phyloP scores from a whole-genome alignment of 2,888 invertebrate genomes.

The Nineta flava region DNA sequence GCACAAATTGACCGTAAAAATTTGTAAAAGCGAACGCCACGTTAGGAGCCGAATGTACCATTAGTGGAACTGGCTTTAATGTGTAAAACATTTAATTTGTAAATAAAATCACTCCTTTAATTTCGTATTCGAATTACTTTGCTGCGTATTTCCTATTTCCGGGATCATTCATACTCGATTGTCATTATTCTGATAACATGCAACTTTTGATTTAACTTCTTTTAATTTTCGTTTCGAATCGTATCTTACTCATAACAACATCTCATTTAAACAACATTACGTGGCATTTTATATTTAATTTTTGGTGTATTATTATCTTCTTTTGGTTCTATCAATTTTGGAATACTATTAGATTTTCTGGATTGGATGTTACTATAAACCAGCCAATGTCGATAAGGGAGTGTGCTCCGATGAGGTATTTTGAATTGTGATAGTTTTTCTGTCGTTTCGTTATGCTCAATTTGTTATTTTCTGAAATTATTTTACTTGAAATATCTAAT shows the following conservation, averaged over 20 bases:
- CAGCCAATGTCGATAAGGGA: slow-evolving; percentile 4
- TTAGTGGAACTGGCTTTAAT: too few relatives aligned
- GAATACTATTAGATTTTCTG: slow-evolving; percentile 14
- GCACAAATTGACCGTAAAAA: too few relatives aligned
- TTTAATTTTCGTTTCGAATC: slow-evolving; percentile 56
- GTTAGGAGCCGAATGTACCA: too few relatives aligned
- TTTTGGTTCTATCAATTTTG: slow-evolving; percentile 12
- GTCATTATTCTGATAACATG: slow-evolving; percentile 27
- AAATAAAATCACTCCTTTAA: too few relatives aligned
- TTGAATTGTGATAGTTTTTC: slow-evolving; percentile 14
- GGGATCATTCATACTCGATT: not conserved
- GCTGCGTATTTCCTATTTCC: too few relatives aligned
- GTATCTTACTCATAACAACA: slow-evolving; percentile 66
- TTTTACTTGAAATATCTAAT: slow-evolving; percentile 39
- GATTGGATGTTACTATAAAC: slow-evolving; percentile 13
- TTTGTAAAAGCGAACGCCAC: too few relatives aligned
- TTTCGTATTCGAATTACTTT: too few relatives aligned
- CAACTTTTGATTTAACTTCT: slow-evolving; percentile 78
- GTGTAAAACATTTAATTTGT: too few relatives aligned
- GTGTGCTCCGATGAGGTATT: slow-evolving; percentile 8
- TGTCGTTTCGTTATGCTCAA: slow-evolving; percentile 9
- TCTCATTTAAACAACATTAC: slow-evolving; percentile 67
- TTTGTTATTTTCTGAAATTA: slow-evolving; percentile 32
- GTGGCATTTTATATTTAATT: slow-evolving; percentile 64
- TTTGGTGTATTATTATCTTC: not conserved